Evolutionary conservation across 2,888 invertebrate genomes (phyloP).

Genomic region (Ormyrus rosae): DNA sequence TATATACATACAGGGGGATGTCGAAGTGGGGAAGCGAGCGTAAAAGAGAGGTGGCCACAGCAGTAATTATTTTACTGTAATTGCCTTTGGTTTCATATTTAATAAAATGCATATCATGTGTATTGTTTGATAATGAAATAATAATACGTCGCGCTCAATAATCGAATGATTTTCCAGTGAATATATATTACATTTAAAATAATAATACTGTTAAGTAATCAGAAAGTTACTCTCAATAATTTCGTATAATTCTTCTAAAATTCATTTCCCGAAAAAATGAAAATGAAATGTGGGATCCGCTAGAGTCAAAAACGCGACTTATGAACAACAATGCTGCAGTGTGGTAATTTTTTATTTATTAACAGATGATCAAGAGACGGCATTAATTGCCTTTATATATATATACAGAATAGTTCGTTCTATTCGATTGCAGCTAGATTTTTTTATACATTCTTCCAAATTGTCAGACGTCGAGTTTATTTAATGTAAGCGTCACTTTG

Average conservation of each 20-base stretch:
- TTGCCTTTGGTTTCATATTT: slow-evolving; percentile 47
- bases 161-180: slow-evolving; percentile 14
- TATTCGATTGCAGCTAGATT: background rate
- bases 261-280: background rate
- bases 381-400: slow-evolving; percentile 4
- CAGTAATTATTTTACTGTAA: slow-evolving; percentile 48
- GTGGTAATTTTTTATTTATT: slow-evolving; percentile 44
- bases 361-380: slow-evolving; percentile 26
- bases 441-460: too few species aligned
- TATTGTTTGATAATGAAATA: slow-evolving; percentile 25
- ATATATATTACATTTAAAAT: slow-evolving; percentile 23
- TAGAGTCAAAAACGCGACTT: background rate
- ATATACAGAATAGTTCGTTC: slow-evolving; percentile 26
- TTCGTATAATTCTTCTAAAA: background rate
- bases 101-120: slow-evolving; percentile 24
- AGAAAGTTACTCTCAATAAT: slow-evolving; percentile 10
- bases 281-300: background rate
- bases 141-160: background rate
- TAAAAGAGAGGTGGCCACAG: background rate
- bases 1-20: background rate
- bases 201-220: slow-evolving; percentile 5
- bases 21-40: background rate
- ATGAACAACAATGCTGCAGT: background rate
- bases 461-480: too few species aligned
- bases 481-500: too few species aligned